Evolutionary conservation across 2,113 vertebrate genomes (phyloP).

Genomic region (Machaerirhynchus nigripectus): DNA sequence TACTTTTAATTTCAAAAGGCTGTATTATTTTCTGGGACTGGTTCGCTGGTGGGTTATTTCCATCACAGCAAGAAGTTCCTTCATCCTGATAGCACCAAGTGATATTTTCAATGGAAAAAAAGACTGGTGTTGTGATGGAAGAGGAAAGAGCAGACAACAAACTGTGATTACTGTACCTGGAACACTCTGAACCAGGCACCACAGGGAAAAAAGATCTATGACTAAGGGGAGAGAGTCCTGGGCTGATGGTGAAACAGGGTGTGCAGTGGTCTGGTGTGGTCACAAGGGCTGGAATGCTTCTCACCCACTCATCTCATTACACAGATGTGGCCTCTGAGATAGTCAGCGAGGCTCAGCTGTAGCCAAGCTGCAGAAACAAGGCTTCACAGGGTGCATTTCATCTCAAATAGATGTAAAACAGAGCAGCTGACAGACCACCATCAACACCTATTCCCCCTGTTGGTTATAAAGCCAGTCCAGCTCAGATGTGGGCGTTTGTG

Average conservation of each 20-base stretch:
- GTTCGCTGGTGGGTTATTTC: not conserved
- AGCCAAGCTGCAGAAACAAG: not conserved
- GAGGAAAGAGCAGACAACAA: not conserved
- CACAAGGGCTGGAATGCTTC: not conserved
- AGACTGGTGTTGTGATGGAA: not conserved
- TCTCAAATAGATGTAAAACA: not conserved
- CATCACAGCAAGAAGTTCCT: not conserved
- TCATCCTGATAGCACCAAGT: not conserved
- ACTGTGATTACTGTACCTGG: not conserved
- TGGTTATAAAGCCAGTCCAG: not conserved
- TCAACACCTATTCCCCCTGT: not conserved
- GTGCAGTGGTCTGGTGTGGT: not conserved
- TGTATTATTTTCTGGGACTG: not conserved
- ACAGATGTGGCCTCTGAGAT: not conserved
- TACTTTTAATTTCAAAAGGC: not conserved
- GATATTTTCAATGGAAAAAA: not conserved
- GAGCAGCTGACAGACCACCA: not conserved
- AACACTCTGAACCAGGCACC: not conserved
- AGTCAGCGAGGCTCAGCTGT: not conserved
- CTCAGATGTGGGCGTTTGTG: not conserved
- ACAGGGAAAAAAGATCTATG: not conserved
- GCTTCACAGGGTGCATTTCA: not conserved
- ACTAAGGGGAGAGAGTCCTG: not conserved
- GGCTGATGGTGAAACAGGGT: not conserved
- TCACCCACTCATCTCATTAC: not conserved